Evolutionary conservation across 1,140 invertebrate genomes (phyloP).

Genomic region (Arctopsyche grandis): DNA sequence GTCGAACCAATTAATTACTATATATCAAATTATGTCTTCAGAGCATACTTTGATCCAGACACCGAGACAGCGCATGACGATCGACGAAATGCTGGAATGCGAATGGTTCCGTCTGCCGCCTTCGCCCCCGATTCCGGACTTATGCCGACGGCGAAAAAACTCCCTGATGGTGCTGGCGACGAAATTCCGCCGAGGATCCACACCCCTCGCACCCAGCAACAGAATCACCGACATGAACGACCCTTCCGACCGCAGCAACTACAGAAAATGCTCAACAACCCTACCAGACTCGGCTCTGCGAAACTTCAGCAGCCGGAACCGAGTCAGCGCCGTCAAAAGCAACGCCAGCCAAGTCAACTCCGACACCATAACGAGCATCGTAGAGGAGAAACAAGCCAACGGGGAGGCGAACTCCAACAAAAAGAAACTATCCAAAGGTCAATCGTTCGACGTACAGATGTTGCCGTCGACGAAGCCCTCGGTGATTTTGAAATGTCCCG

Average conservation of each 20-base stretch:
- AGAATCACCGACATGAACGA: conserved; percentile 60
- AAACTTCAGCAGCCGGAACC: conserved; percentile 47
- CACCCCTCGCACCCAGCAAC: conserved; percentile 59
- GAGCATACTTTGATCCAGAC: conserved; percentile 63
- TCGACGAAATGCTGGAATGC: conserved; percentile 61
- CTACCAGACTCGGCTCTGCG: conserved; percentile 44
- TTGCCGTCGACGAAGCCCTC: conserved; percentile 57
- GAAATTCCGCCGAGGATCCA: conserved; percentile 60
- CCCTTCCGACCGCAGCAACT: conserved; percentile 57
- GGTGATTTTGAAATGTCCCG: conserved; percentile 50
- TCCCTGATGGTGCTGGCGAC: conserved; percentile 60
- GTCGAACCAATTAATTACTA: no score
- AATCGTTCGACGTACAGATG: conserved; percentile 56
- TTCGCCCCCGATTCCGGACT: conserved; percentile 58
- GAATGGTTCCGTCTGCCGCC: conserved; percentile 61
- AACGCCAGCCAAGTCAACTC: conserved; percentile 44
- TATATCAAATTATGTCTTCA: conserved; percentile 50
- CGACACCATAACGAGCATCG: conserved; percentile 45
- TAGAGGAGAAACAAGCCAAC: conserved; percentile 47
- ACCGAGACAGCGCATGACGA: conserved; percentile 59
- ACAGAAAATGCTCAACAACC: conserved; percentile 52
- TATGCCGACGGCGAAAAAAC: conserved; percentile 58
- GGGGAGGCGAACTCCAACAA: conserved; percentile 34
- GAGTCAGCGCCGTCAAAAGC: conserved; percentile 39
- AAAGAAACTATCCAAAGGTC: conserved; percentile 57